Evolutionary conservation across 2,888 invertebrate species (phyloP), one percentile per base, ranked within the genome.

Genomic region (Hirtodrosophila trivittata): DNA sequence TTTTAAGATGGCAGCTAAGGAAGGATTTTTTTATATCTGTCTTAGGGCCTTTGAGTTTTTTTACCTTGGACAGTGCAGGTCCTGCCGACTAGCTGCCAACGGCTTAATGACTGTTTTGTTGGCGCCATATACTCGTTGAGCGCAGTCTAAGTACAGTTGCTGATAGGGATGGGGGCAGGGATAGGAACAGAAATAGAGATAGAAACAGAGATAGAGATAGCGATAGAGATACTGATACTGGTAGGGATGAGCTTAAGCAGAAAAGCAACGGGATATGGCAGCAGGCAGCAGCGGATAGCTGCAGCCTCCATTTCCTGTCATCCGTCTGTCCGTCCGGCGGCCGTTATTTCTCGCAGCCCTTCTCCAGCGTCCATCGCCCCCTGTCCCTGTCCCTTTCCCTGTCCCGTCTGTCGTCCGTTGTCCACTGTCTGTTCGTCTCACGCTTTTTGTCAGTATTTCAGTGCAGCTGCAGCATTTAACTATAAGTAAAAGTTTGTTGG

Each of bases 61-160:
- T 12, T 21, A 25, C 13, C n/a, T 38, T 21, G 12, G 14, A 43
- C 41, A 45, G 7, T 55, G 37, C 32, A 38, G 1, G n/a, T 28
- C 30, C 46, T n/a, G 52, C 54, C 32, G 59, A 49, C 55, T 39
- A 38, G 63, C 58, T 68, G 55, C 54, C 69, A 74, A 69, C 43
- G 66, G 71, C 73, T 75, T 75, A 74, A 74, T 75, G 76, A 76
- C 76, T 76, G 72, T 75, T 71, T 75, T 75, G 72, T 67, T 76
- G 72, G 72, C 63, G 76, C 72, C 67, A 42, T 30, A 30, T 35
- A 50, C 38, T 26, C 38, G 63, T 43, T 55, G 33, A 57, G 56
- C 35, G 21, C 46, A 38, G 18, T 32, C 45, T 45, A 47, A 35
- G 46, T 43, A 35, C 45, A 14, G 52, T 28, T 38, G 8, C 45